Conservation (phyloP, 2,113 vertebrate species). For the Centropus bengalensis region DNA sequence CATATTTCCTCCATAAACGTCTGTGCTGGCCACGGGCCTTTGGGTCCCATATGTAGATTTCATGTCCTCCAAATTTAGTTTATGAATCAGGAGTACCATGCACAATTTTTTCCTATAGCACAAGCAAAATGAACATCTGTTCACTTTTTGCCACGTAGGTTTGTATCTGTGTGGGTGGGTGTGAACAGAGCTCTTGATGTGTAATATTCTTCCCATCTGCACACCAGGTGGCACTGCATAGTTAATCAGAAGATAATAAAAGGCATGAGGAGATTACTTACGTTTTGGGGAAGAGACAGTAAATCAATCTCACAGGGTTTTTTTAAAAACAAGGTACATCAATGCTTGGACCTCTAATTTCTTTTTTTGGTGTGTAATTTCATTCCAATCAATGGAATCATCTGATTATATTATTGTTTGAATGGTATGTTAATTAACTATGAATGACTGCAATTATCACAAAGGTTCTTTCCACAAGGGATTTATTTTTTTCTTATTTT, state of each 20-base stretch:
- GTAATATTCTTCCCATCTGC: conserved; percentile 76
- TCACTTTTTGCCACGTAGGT: conserved; percentile 73
- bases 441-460: conserved; percentile 63
- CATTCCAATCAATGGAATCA: conserved; percentile 60
- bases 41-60: conserved; percentile 53
- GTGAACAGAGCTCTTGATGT: conserved; percentile 75
- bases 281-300: conserved; percentile 62
- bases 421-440: conserved; percentile 64
- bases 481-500: neutral
- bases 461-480: conserved; percentile 27
- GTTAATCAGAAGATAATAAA: conserved; percentile 75
- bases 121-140: conserved; percentile 81
- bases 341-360: conserved; percentile 25
- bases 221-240: conserved; percentile 77
- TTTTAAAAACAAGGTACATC: conserved; percentile 2
- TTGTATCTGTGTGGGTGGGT: conserved; percentile 70
- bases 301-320: conserved; percentile 52
- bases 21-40: conserved; percentile 54
- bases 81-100: conserved; percentile 71
- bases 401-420: conserved; percentile 60
- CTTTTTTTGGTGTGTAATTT: conserved; percentile 40
- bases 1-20: conserved; percentile 35
- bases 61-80: conserved; percentile 72
- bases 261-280: conserved; percentile 68
- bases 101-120: conserved; percentile 65